Conservation (phyloP, 2,113 vertebrate species). For the Microtus ochrogaster region DNA sequence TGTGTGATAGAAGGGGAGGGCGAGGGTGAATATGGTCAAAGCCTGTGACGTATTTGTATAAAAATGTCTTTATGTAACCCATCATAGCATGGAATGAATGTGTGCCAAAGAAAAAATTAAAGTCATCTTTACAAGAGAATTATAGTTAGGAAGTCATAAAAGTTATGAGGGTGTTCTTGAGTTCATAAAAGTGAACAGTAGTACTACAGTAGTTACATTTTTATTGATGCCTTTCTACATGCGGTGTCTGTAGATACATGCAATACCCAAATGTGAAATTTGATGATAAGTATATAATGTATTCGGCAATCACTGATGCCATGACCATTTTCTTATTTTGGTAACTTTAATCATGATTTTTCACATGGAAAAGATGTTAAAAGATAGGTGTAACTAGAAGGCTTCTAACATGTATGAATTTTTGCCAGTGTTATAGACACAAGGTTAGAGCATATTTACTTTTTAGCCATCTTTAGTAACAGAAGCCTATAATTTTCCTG, state of each 20-base stretch:
- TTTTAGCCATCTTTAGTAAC: neutral
- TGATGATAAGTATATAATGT: constrained; percentile 8
- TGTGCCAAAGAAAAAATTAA: neutral
- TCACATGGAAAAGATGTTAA: constrained; percentile 14
- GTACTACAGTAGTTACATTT: constrained; percentile 43
- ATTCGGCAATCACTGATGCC: neutral
- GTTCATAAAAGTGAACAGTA: constrained; percentile 31
- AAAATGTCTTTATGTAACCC: neutral
- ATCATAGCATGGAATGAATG: neutral
- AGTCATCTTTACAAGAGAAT: constrained; percentile 46
- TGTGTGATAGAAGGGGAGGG: neutral
- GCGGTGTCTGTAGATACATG: neutral
- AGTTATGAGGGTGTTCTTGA: constrained; percentile 43
- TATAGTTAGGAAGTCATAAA: constrained; percentile 37
- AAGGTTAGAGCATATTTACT: neutral
- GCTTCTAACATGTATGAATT: neutral
- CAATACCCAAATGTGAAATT: neutral
- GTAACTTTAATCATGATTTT: neutral
- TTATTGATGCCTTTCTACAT: constrained; percentile 36
- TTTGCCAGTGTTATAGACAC: neutral
- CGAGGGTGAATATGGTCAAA: neutral
- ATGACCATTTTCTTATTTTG: constrained; percentile 9
- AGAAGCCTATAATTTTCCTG: constrained; percentile 25
- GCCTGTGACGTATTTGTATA: neutral
- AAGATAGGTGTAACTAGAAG: constrained; percentile 7